These are phyloP conservation scores for Tenthredo distinguenda DNA, from an alignment of 2,888 invertebrate species.

Conservation along the genomic window DNA sequence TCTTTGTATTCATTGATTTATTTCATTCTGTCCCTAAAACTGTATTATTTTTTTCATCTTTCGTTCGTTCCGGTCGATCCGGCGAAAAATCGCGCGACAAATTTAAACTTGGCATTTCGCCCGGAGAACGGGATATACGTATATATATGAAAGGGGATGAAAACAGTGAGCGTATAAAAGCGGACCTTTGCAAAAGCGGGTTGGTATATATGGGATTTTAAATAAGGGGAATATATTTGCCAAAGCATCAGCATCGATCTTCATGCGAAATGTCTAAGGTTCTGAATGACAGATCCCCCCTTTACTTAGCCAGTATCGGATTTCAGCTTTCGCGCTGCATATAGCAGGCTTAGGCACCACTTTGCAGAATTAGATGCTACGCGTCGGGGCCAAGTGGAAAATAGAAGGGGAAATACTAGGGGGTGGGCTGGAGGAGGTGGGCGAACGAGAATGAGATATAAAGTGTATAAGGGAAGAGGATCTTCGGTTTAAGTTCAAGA, in stretches of 20 bases:
- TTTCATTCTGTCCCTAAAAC: neutral
- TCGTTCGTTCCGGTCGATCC: neutral
- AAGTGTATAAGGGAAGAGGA: conserved; percentile 16
- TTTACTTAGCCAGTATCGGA: conserved; percentile 68
- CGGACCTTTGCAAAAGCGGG: neutral
- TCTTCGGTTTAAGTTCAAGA: conserved; percentile 38
- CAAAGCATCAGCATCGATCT: conserved; percentile 60
- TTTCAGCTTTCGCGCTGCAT: conserved; percentile 71
- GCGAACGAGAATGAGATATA: neutral
- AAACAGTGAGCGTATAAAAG: conserved; percentile 1
- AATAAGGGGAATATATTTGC: conserved; percentile 56
- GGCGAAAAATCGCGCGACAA: neutral
- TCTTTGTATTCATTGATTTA: neutral
- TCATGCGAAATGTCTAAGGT: conserved; percentile 58
- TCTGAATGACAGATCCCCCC: conserved; percentile 61
- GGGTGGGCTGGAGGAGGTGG: neutral
- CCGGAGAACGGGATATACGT: neutral
- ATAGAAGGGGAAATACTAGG: neutral
- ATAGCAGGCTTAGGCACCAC: conserved; percentile 74
- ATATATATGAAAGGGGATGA: neutral
- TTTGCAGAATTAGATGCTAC: conserved; percentile 72
- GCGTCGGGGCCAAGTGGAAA: conserved; percentile 33
- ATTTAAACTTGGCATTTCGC: conserved; percentile 27
- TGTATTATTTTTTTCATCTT: conserved; percentile 1
- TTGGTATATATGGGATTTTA: conserved; percentile 32